Percentiles rank a stretch among this genome's conserved stretches.
These are phyloP conservation scores for Chironomus riparius DNA, from an alignment of 2,888 invertebrate species.

Conservation along the genomic window DNA sequence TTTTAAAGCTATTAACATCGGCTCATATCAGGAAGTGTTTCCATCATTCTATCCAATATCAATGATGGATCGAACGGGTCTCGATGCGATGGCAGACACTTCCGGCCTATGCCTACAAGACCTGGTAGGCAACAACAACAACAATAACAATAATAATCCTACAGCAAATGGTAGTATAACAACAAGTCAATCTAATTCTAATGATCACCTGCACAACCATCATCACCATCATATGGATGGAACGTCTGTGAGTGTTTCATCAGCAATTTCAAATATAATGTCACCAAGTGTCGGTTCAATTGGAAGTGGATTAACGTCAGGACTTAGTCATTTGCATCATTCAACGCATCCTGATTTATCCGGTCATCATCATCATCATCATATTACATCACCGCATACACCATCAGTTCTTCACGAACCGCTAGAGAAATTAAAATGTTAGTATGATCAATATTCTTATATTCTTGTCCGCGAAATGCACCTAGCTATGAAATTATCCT, in stretches of 20 bases:
- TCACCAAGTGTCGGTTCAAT: constrained; percentile 37
- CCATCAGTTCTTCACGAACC: constrained; percentile 49
- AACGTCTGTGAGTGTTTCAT: constrained; percentile 49
- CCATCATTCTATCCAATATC: constrained; percentile 21
- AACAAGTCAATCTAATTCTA: constrained; percentile 24
- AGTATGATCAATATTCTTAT: constrained; percentile 32
- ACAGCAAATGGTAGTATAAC: constrained; percentile 14
- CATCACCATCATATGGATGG: constrained; percentile 44
- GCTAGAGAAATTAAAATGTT: constrained; percentile 64
- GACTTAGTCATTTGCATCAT: constrained; percentile 41
- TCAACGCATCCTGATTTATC: constrained; percentile 41
- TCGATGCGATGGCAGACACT: constrained; percentile 51
- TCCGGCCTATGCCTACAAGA: constrained; percentile 60
- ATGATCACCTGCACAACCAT: constrained; percentile 42
- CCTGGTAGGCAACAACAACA: constrained; percentile 50
- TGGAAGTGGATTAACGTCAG: constrained; percentile 29
- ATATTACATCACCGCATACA: constrained; percentile 50
- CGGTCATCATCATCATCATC: constrained; percentile 50
- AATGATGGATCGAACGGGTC: constrained; percentile 28
- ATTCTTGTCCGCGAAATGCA: not conserved
- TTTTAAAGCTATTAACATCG: constrained; percentile 26
- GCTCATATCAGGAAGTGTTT: constrained; percentile 24
- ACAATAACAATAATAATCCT: constrained; percentile 35
- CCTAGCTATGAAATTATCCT: too few relatives aligned
- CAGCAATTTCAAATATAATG: constrained; percentile 50